A percentile compares a stretch with the other conserved stretches of the same genome.
Evolutionary conservation across 1,140 invertebrate genomes (phyloP).

Genomic region (Drosophila erecta): DNA sequence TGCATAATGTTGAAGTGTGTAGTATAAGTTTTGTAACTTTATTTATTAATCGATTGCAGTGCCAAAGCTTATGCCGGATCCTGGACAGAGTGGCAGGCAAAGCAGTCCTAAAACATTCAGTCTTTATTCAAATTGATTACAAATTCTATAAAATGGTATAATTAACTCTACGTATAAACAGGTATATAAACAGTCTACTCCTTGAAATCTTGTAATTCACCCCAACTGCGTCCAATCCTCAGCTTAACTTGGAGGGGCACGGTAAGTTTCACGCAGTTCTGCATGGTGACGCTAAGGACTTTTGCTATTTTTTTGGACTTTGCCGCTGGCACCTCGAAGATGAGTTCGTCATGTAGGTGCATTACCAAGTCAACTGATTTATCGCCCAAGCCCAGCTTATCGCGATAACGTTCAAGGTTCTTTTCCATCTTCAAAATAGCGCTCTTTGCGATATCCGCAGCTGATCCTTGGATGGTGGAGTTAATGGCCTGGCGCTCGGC

Average conservation of each 20-base stretch:
- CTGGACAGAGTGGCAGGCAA: constrained; percentile 90
- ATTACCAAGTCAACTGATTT: constrained; percentile 88
- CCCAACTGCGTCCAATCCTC: constrained; percentile 93
- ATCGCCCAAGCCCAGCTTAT: constrained; percentile 71
- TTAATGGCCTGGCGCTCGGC: constrained; percentile 98
- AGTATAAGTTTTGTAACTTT: constrained; percentile 38
- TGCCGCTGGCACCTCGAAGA: constrained; percentile 93
- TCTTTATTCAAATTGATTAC: neutral
- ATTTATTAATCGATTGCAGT: constrained; percentile 87
- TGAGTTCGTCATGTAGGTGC: constrained; percentile 98
- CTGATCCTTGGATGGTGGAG: constrained; percentile 97
- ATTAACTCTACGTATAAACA: constrained; percentile 23
- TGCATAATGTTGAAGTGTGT: constrained; percentile 9
- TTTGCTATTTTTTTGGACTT: constrained; percentile 87
- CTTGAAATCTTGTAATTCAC: constrained; percentile 86
- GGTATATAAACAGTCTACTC: constrained; percentile 39
- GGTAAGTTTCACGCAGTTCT: constrained; percentile 89
- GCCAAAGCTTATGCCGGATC: constrained; percentile 94
- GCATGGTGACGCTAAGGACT: constrained; percentile 92
- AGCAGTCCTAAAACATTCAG: constrained; percentile 25
- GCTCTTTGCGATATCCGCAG: constrained; percentile 96
- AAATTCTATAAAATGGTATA: constrained; percentile 11
- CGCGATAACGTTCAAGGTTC: constrained; percentile 82
- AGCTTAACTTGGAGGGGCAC: constrained; percentile 95
- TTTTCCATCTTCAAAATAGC: constrained; percentile 93